Conservation (phyloP, 1,140 invertebrate species). For the Pseudomyrmex sp. region DNA sequence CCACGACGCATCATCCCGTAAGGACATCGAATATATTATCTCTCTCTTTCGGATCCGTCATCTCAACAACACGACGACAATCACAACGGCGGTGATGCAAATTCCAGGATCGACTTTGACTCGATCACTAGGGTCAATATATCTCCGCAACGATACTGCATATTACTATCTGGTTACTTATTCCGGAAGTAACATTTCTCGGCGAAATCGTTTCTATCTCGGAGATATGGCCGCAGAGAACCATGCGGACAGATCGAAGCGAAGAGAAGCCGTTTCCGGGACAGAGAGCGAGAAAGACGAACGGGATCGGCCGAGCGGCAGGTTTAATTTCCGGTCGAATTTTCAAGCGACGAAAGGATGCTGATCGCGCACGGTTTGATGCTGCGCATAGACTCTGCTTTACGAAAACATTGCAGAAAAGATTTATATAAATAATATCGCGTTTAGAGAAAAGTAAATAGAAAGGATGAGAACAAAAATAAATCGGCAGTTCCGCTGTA, state of each 20-base stretch:
- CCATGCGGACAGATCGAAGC: slow-evolving; percentile 29
- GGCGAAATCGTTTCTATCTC: slow-evolving; percentile 47
- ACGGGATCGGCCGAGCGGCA: slow-evolving; percentile 61
- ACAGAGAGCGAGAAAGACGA: slow-evolving; percentile 58
- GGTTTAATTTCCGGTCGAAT: slow-evolving; percentile 77
- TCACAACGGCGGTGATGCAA: slow-evolving; percentile 22
- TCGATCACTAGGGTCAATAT: slow-evolving; percentile 46
- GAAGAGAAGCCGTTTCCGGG: background rate
- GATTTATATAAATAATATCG: slow-evolving; percentile 40
- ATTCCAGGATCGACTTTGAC: slow-evolving; percentile 38
- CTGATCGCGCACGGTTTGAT: slow-evolving; percentile 47
- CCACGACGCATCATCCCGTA: background rate
- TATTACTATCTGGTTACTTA: slow-evolving; percentile 53
- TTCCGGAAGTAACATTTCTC: slow-evolving; percentile 23
- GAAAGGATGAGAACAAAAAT: too few relatives aligned
- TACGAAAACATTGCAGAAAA: slow-evolving; percentile 1
- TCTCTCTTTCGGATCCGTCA: background rate
- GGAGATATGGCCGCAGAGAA: background rate
- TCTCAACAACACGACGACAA: background rate
- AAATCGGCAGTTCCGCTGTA: background rate
- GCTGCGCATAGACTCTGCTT: background rate
- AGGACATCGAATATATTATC: slow-evolving; percentile 21
- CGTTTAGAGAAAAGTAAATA: background rate
- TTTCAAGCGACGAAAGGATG: slow-evolving; percentile 49
- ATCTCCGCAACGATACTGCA: slow-evolving; percentile 48